Evolutionary conservation across 2,888 invertebrate genomes (phyloP).

Genomic region (Therioaphis trifolii): DNA sequence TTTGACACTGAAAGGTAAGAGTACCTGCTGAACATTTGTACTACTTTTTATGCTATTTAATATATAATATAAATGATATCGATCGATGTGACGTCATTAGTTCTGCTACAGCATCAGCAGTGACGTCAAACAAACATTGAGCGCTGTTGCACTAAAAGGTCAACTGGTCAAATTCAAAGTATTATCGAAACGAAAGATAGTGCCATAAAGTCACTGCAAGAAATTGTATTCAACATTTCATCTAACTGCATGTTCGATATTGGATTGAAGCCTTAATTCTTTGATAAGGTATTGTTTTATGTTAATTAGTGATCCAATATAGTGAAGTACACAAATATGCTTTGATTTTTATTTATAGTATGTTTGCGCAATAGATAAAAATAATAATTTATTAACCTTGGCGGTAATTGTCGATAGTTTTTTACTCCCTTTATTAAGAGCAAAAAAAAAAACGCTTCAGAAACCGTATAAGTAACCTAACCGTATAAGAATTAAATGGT

Average conservation of each 20-base stretch:
- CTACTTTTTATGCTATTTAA: constrained; percentile 13
- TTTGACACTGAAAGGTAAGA: not conserved
- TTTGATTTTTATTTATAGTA: not conserved
- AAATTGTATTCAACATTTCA: not conserved
- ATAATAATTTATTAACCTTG: not conserved
- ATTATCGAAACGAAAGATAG: not conserved
- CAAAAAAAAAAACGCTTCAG: not conserved
- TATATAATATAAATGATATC: constrained; percentile 49
- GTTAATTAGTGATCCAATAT: not conserved
- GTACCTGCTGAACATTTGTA: not conserved
- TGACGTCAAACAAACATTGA: constrained; percentile 59
- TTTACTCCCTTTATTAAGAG: not conserved
- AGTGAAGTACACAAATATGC: not conserved
- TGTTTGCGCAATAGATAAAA: not conserved
- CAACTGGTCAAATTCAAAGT: constrained; percentile 53
- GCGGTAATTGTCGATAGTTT: not conserved
- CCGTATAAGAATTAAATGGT: no score
- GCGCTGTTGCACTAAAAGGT: constrained; percentile 55
- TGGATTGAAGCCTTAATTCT: not conserved
- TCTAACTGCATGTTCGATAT: not conserved
- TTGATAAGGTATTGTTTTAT: not conserved
- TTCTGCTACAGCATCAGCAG: constrained; percentile 38
- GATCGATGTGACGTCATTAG: constrained; percentile 54
- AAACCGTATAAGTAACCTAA: not conserved
- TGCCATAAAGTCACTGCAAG: not conserved